Evolutionary conservation across 2,888 invertebrate genomes (phyloP), one percentile per base, ranked within the genome.

Genomic region (Drosophila pegasa): DNA sequence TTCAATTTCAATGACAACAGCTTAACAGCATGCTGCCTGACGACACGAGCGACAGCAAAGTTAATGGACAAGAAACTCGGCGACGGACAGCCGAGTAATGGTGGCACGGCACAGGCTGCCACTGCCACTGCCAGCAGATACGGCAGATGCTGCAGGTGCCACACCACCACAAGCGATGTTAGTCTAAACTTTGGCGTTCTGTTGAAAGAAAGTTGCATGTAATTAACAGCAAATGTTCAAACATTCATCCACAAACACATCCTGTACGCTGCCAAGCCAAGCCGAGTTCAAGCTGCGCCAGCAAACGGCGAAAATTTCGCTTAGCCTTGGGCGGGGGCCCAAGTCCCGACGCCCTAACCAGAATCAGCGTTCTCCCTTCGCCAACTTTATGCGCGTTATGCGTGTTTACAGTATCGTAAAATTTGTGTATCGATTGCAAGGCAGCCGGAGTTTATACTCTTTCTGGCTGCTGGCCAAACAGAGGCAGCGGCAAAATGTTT

Each of bases 321-420:
- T 60, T 14, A n/a, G n/a, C n/a, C n/a, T n/a, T n/a, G n/a, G n/a
- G n/a, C n/a, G n/a, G n/a, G n/a, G n/a, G n/a, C n/a, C n/a, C n/a
- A n/a, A n/a, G n/a, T n/a, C 25, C 25, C 25, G 25, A 25, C 25
- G 25, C 18, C 45, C 22, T 38, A n/a, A 10, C 18, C n/a, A 51
- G 35, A 9, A 33, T 38, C 55, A 12, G 14, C 70, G n/a, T 25
- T 45, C 29, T n/a, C 20, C 50, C 31, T 62, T 9, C 7, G 18
- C 59, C 62, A 78, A 75, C 55, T 79, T 88, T 73, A 79, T 77
- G 80, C 73, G 68, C 71, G 75, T 87, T 79, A 81, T 80, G 78
- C 87, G 78, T 89, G 89, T 87, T 87, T 84, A 86, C 88, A 78
- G 76, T 71, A 82, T 87, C 87, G 80, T 87, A 76, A 89, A 87